Percentiles rank a stretch among this genome's conserved stretches.
These are phyloP conservation scores for Phrynocephalus guinanensis DNA, from an alignment of 2,797 vertebrate genomes.

Conservation along the genomic window DNA sequence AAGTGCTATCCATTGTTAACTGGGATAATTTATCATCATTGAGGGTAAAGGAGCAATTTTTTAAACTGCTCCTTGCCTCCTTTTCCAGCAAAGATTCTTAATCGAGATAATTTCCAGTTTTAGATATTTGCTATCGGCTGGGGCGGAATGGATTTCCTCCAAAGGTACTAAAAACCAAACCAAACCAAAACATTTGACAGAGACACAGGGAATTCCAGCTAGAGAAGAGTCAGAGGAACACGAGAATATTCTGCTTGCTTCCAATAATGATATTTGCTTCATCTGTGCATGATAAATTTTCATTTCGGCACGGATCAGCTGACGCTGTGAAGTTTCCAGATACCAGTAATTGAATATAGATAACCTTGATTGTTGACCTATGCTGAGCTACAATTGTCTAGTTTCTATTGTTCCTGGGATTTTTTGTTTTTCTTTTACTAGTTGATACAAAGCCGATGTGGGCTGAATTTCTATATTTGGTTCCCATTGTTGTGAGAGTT, in stretches of 20 bases:
- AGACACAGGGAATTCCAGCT: not conserved
- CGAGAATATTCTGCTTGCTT: slow-evolving; percentile 78
- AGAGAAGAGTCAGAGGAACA: slow-evolving; percentile 57
- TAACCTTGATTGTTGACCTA: slow-evolving; percentile 84
- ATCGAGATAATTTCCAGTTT: slow-evolving; percentile 79
- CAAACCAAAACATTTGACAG: not conserved
- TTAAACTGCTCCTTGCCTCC: slow-evolving; percentile 72
- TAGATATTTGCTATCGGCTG: slow-evolving; percentile 72
- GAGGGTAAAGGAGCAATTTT: slow-evolving; percentile 87
- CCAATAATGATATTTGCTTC: slow-evolving; percentile 80
- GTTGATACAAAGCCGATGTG: slow-evolving; percentile 75
- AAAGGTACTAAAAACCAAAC: not conserved
- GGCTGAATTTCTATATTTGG: slow-evolving; percentile 79
- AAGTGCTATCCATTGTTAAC: slow-evolving; percentile 93
- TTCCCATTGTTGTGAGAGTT: slow-evolving; percentile 73
- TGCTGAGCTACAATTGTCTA: slow-evolving; percentile 50
- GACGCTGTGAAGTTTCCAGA: slow-evolving; percentile 83
- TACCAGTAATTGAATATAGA: slow-evolving; percentile 83
- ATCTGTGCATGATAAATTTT: slow-evolving; percentile 79
- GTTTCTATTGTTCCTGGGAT: slow-evolving; percentile 76
- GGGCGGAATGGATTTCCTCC: slow-evolving; percentile 57
- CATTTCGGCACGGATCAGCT: slow-evolving; percentile 79
- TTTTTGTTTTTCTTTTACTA: slow-evolving; percentile 62
- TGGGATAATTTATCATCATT: slow-evolving; percentile 91
- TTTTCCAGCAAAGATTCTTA: slow-evolving; percentile 78